A percentile compares a stretch with the other conserved stretches of the same genome.
phyloP scores from a whole-genome alignment of 2,888 invertebrate species.

The Heterodera filipjevi region DNA sequence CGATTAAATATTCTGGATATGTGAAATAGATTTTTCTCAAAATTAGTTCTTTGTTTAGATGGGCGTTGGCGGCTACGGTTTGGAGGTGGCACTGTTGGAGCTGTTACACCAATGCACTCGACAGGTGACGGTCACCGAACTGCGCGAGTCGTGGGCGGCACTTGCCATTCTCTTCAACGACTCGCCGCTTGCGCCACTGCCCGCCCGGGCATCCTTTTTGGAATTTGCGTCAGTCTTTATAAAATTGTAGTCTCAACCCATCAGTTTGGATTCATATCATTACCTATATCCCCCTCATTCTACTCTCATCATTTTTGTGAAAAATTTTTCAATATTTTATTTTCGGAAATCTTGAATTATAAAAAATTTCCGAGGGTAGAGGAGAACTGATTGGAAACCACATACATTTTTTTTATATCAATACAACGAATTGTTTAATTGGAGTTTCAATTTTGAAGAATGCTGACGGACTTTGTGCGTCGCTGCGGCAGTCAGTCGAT shows the following conservation, averaged over 20 bases:
- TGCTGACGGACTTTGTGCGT: constrained; percentile 82
- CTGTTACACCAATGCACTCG: constrained; percentile 76
- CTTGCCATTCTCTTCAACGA: constrained; percentile 78
- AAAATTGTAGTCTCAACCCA: too few species aligned
- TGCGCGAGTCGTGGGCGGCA: constrained; percentile 80
- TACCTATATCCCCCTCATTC: too few species aligned
- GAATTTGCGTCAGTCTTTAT: constrained; percentile 72
- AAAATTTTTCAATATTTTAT: too few species aligned
- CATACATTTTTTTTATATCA: not conserved
- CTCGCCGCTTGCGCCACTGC: constrained; percentile 63
- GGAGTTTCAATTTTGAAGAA: constrained; percentile 65
- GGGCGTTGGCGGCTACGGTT: constrained; percentile 2
- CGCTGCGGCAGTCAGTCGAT: constrained; percentile 68
- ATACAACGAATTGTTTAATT: not conserved
- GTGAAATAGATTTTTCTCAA: too few species aligned
- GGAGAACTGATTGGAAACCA: too few species aligned
- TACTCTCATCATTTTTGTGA: too few species aligned
- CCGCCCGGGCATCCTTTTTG: constrained; percentile 80
- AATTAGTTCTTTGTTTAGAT: constrained; percentile 19
- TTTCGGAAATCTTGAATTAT: too few species aligned
- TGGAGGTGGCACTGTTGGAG: constrained; percentile 80
- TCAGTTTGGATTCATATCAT: too few species aligned
- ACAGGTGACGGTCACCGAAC: constrained; percentile 72
- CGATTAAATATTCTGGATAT: too few species aligned
- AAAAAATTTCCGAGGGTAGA: too few species aligned